Conservation (phyloP, 2,113 vertebrate genomes). For the Lycaon pictus region DNA sequence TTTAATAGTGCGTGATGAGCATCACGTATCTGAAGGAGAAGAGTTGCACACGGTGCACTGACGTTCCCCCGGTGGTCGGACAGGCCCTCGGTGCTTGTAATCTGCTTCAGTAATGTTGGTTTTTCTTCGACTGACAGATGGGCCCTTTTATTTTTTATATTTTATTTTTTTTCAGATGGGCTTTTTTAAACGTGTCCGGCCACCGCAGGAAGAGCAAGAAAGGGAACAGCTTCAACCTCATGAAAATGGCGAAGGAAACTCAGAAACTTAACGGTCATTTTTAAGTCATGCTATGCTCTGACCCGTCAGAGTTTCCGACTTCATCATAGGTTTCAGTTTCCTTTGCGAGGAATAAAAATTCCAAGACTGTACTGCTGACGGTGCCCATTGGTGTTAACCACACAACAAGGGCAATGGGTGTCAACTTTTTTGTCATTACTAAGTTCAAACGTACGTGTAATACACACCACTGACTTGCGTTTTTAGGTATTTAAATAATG, state of each 20-base stretch:
- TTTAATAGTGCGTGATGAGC: background rate
- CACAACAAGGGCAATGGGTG: constrained; percentile 72
- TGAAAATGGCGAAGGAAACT: constrained; percentile 95
- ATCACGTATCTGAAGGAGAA: background rate
- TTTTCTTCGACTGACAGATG: constrained; percentile 87
- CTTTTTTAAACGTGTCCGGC: constrained; percentile 98
- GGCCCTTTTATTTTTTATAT: constrained; percentile 82
- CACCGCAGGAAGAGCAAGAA: constrained; percentile 96
- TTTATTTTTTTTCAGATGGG: constrained; percentile 89
- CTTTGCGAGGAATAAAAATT: constrained; percentile 65
- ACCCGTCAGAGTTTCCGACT: constrained; percentile 60
- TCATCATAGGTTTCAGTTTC: constrained; percentile 50
- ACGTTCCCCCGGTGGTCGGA: background rate
- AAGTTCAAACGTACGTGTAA: constrained; percentile 65
- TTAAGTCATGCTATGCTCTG: constrained; percentile 73
- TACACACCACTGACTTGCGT: constrained; percentile 60
- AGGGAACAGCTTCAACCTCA: constrained; percentile 97
- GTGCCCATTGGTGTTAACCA: constrained; percentile 62
- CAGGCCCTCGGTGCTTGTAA: background rate
- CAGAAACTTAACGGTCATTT: constrained; percentile 91
- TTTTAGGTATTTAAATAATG: constrained; percentile 70
- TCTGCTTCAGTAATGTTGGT: background rate
- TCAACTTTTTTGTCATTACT: constrained; percentile 49
- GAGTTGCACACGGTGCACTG: background rate
- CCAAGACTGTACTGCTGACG: constrained; percentile 62